Evolutionary conservation across 2,113 vertebrate species (phyloP), one percentile per base, ranked within the genome.

Genomic region (Esox niger): DNA sequence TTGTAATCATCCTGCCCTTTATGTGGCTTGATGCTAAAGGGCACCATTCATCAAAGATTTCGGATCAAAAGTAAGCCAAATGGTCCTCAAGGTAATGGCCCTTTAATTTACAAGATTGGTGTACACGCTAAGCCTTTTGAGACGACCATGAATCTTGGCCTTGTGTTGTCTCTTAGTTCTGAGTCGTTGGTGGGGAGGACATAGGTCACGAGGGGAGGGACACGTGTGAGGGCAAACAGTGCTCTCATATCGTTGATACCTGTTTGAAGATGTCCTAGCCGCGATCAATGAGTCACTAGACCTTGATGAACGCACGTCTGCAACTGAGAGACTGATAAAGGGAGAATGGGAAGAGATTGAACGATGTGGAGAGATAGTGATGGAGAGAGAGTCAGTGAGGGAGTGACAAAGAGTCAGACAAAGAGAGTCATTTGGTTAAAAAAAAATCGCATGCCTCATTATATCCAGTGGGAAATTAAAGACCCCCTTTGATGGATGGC

Each of bases 61-160:
- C 56, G 62, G 55, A 69, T 35, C 59, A 80, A 61, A 85, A 83
- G 70, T 83, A 79, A 81, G 82, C 65, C 81, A 81, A 21, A 47
- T 31, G 55, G 69, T 63, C 15, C 38, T 15, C 5, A 79, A 79
- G 70, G 70, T 69, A 82, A 78, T 77, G 81, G 74, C 66, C 74
- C 77, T 76, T 82, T 85, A 77, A 83, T 82, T 84, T 82, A 81
- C 67, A 85, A 84, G 82, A 88, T 85, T 79, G 83, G 84, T 87
- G 88, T 79, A 76, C 69, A 77, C 76, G 85, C 78, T 81, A 82
- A 6, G 27, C 38, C 58, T 35, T 10, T 26, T 17, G 25, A 75
- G 68, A 84, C 80, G 76, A 75, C 68, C 80, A 80, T 82, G 81
- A 62, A 84, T 88, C 81, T 82, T 62, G 35, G 52, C 31, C 30